These are phyloP conservation scores for Podotricha telesiphe DNA, from an alignment of 2,888 invertebrate species.

Conservation along the genomic window DNA sequence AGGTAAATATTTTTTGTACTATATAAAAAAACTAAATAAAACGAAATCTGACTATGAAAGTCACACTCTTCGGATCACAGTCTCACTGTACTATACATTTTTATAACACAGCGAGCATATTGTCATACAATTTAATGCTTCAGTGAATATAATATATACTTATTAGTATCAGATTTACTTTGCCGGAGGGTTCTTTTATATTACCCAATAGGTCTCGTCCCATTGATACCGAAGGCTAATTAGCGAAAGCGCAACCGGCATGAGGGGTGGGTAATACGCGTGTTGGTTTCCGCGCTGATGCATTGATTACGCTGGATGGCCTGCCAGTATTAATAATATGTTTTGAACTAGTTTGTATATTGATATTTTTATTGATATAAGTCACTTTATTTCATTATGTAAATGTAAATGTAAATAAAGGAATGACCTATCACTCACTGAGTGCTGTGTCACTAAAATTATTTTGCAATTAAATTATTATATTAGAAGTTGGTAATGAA, in stretches of 20 bases:
- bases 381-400: too few relatives aligned
- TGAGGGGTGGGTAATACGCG: conserved; percentile 34
- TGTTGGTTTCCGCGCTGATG: conserved; percentile 25
- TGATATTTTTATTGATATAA: background rate
- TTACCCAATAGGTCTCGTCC: conserved; percentile 68
- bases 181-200: conserved; percentile 55
- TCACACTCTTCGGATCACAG: too few relatives aligned
- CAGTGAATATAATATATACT: background rate
- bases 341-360: conserved; percentile 1
- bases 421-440: too few relatives aligned
- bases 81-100: background rate
- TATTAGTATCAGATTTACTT: conserved; percentile 49
- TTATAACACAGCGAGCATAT: background rate
- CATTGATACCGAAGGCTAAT: conserved; percentile 71
- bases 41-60: too few relatives aligned
- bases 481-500: too few relatives aligned
- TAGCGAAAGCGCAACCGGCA: conserved; percentile 50
- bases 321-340: background rate
- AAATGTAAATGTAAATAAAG: too few relatives aligned
- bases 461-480: too few relatives aligned
- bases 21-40: too few relatives aligned
- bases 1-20: too few relatives aligned
- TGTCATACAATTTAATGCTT: background rate
- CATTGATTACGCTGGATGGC: conserved; percentile 22
- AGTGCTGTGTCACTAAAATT: too few relatives aligned